phyloP scores from a whole-genome alignment of 2,113 vertebrate species.

The Halcyon senegalensis region DNA sequence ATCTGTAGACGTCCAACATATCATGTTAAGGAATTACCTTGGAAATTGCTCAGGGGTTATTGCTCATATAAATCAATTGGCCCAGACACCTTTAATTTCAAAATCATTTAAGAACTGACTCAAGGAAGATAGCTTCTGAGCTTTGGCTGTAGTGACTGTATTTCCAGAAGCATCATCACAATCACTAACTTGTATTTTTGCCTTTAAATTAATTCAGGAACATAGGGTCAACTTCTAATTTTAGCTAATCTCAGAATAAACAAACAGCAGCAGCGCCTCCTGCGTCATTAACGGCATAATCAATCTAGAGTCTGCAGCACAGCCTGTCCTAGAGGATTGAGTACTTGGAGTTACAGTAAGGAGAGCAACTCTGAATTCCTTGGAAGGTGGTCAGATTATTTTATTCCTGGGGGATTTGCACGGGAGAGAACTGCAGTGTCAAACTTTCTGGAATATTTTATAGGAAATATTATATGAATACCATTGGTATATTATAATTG shows the following conservation, averaged over 20 bases:
- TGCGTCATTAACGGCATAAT: background rate
- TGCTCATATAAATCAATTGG: background rate
- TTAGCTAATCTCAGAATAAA: slow-evolving; percentile 38
- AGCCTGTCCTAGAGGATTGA: background rate
- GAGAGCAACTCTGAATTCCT: background rate
- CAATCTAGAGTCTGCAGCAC: slow-evolving; percentile 20
- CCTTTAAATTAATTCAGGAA: background rate
- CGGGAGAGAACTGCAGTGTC: background rate
- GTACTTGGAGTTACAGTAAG: background rate
- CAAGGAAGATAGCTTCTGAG: background rate
- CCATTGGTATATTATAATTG: background rate
- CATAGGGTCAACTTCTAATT: slow-evolving; percentile 26
- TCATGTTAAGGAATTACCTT: background rate
- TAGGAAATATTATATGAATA: background rate
- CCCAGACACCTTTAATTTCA: background rate
- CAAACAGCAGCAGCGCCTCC: background rate
- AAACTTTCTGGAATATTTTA: background rate
- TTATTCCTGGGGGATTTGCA: background rate
- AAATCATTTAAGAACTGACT: background rate
- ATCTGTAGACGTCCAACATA: background rate
- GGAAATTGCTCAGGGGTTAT: background rate
- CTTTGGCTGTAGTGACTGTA: background rate
- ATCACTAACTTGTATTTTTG: background rate
- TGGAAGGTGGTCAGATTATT: background rate
- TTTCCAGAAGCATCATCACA: background rate